phyloP scores from a whole-genome alignment of 2,888 invertebrate genomes.

The Aphrophora alni region DNA sequence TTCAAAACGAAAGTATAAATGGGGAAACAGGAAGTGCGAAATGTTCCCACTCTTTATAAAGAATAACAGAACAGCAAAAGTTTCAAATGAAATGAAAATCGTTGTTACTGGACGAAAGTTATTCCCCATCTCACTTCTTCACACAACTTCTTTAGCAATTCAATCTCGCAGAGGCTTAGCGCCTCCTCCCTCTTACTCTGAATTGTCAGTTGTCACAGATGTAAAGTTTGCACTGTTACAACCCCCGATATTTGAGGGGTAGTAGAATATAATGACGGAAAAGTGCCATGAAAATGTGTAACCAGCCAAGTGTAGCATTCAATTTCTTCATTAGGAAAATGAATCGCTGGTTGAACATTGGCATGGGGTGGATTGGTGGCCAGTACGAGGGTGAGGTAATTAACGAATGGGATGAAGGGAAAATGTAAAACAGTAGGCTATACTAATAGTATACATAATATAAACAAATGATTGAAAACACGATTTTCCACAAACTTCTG shows the following conservation, averaged over 20 bases:
- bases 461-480: too few relatives aligned
- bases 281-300: not conserved
- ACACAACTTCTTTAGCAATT: too few relatives aligned
- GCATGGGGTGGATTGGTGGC: not conserved
- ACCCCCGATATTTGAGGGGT: not conserved
- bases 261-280: not conserved
- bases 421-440: not conserved
- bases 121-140: too few relatives aligned
- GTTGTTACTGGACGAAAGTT: too few relatives aligned
- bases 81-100: too few relatives aligned
- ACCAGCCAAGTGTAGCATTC: not conserved
- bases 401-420: not conserved
- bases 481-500: too few relatives aligned
- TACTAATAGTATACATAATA: too few relatives aligned
- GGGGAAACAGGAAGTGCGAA: too few relatives aligned
- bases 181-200: not conserved
- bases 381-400: not conserved
- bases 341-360: not conserved
- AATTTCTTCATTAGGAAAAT: constrained; percentile 3
- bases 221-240: not conserved
- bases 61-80: too few relatives aligned
- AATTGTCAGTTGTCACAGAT: constrained; percentile 5
- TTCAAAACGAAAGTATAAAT: too few relatives aligned
- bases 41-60: too few relatives aligned
- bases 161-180: not conserved